Percentiles rank a stretch among this genome's conserved stretches.
phyloP scores from a whole-genome alignment of 2,113 vertebrate genomes.

The Tetrax tetrax region DNA sequence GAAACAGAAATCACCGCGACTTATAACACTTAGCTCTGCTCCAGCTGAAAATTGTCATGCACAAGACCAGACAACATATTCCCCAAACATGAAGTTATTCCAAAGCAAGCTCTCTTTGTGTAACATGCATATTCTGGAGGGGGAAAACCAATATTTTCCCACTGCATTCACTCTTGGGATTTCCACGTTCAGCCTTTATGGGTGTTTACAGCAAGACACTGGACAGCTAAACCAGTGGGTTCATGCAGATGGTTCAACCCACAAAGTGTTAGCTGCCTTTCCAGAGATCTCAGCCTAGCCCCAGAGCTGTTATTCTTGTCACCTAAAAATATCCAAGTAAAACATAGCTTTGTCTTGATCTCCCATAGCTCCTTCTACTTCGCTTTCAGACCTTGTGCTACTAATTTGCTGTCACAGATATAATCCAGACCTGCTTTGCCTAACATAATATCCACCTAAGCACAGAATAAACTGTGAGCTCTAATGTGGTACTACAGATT shows the following conservation, averaged over 20 bases:
- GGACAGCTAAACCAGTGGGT: not conserved
- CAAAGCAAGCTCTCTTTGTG: not conserved
- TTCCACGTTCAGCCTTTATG: rapidly evolving
- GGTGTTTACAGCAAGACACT: rapidly evolving
- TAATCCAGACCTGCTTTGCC: not conserved
- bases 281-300: not conserved
- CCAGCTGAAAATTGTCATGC: not conserved
- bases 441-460: not conserved
- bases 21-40: not conserved
- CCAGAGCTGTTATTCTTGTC: not conserved
- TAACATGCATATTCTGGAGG: rapidly evolving
- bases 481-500: not conserved
- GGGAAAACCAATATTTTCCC: not conserved
- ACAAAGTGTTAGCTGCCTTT: not conserved
- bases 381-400: rapidly evolving
- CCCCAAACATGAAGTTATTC: not conserved
- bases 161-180: not conserved
- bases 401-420: not conserved
- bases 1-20: constrained; percentile 28
- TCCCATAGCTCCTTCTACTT: not conserved
- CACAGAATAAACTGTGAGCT: not conserved
- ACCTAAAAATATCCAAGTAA: not conserved
- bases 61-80: not conserved
- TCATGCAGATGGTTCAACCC: not conserved
- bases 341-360: not conserved